Percentiles rank a stretch among this genome's conserved stretches.
phyloP scores from a whole-genome alignment of 2,113 vertebrate genomes.

The Zingel zingel region DNA sequence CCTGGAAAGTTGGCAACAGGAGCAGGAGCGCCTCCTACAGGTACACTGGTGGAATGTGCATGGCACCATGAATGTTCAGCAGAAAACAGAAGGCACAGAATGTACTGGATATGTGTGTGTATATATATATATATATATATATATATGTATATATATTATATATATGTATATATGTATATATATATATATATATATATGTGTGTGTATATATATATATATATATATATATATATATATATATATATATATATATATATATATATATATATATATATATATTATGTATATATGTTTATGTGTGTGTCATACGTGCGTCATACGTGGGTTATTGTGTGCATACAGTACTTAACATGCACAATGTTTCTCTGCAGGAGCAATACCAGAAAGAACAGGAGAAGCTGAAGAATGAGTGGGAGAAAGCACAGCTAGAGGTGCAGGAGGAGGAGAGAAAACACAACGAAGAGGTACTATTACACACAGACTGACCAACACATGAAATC shows the following conservation, averaged over 20 bases:
- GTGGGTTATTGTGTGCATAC: not conserved
- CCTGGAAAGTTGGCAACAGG: constrained; percentile 96
- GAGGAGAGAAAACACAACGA: constrained; percentile 96
- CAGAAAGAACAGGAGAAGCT: constrained; percentile 95
- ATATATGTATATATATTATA: not conserved
- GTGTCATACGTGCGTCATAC: not conserved
- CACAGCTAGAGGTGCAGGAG: constrained; percentile 95
- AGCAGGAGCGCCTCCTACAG: constrained; percentile 97
- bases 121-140: not conserved
- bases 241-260: not conserved
- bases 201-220: not conserved
- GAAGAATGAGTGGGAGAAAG: constrained; percentile 97
- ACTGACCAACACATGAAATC: not conserved
- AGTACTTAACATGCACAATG: not conserved
- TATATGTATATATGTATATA: not conserved
- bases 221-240: not conserved
- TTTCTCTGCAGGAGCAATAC: constrained; percentile 90
- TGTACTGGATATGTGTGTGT: constrained; percentile 26
- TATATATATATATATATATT: not conserved
- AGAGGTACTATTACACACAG: constrained; percentile 85
- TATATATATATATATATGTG: not conserved
- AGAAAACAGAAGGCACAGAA: constrained; percentile 22
- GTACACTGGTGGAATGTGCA: constrained; percentile 81
- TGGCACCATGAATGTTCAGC: constrained; percentile 24
- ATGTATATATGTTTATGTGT: not conserved